These are phyloP conservation scores for Dolichoris vasculosae DNA, from an alignment of 1,140 invertebrate species.

Conservation along the genomic window DNA sequence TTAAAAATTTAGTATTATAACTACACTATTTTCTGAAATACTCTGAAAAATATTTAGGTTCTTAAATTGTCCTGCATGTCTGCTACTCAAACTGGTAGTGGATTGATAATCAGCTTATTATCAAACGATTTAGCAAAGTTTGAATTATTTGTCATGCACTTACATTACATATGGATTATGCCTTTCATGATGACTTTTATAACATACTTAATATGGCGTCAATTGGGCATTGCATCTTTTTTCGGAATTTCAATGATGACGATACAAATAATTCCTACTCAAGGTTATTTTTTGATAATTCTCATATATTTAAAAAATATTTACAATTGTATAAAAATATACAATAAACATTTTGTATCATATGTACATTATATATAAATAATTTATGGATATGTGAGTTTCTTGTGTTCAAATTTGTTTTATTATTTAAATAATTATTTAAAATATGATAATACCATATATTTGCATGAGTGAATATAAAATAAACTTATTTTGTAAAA, in stretches of 20 bases:
- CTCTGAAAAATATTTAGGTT: constrained; percentile 56
- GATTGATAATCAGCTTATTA: constrained; percentile 90
- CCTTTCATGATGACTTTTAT: constrained; percentile 81
- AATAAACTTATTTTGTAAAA: too few relatives aligned
- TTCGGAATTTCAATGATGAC: constrained; percentile 78
- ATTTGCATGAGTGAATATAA: too few relatives aligned
- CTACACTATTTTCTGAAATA: too few relatives aligned
- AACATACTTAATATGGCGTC: constrained; percentile 79
- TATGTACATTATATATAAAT: too few relatives aligned
- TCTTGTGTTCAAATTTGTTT: too few relatives aligned
- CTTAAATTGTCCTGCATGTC: constrained; percentile 71
- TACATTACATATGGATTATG: constrained; percentile 84
- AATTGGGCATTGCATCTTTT: constrained; percentile 76
- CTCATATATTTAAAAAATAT: too few relatives aligned
- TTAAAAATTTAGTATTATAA: too few relatives aligned
- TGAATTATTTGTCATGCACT: constrained; percentile 68
- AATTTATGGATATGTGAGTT: too few relatives aligned
- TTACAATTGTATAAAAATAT: too few relatives aligned
- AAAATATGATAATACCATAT: too few relatives aligned
- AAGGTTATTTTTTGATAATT: constrained; percentile 69
- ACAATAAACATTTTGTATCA: too few relatives aligned
- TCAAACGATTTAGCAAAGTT: constrained; percentile 85
- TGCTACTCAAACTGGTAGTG: constrained; percentile 81
- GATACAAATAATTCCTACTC: constrained; percentile 79
- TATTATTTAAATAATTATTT: too few relatives aligned